Percentiles rank a stretch among this genome's conserved stretches.
Evolutionary conservation across 53 echinoderm and acorn worm species (phyloP).

Genomic region (Astropecten irregularis): DNA sequence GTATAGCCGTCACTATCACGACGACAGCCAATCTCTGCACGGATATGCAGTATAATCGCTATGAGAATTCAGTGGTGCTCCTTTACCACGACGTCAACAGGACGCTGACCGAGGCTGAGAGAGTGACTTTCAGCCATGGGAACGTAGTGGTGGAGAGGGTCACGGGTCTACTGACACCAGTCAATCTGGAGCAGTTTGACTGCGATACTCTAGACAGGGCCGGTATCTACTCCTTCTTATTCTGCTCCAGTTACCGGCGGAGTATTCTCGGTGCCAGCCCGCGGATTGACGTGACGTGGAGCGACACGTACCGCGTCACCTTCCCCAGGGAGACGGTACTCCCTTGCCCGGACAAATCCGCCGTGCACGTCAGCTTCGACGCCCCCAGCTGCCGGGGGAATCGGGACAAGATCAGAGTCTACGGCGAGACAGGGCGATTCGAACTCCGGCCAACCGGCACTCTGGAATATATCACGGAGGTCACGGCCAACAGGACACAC

Average conservation of each 20-base stretch:
- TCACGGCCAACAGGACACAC: constrained; percentile 1
- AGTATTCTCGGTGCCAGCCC: constrained; percentile 33
- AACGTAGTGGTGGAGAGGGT: constrained; percentile 27
- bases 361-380: constrained; percentile 40
- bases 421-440: constrained; percentile 56
- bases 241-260: constrained; percentile 41
- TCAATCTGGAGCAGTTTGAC: constrained; percentile 30
- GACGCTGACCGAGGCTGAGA: constrained; percentile 11
- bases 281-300: constrained; percentile 37
- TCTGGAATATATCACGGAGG: constrained; percentile 66
- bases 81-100: constrained; percentile 65
- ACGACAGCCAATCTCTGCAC: constrained; percentile 55
- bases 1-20: constrained; percentile 46
- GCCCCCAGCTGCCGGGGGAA: constrained; percentile 55
- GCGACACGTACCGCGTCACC: constrained; percentile 34
- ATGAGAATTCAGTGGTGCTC: constrained; percentile 59
- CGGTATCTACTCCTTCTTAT: constrained; percentile 65
- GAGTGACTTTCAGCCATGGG: constrained; percentile 39
- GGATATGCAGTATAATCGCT: constrained; percentile 69
- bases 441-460: constrained; percentile 16
- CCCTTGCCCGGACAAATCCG: constrained; percentile 18
- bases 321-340: constrained; percentile 35
- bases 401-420: constrained; percentile 52
- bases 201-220: constrained; percentile 72
- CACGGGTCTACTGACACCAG: neutral